phyloP scores from a whole-genome alignment of 2,888 invertebrate species.

The Cheiracanthium punctorium region DNA sequence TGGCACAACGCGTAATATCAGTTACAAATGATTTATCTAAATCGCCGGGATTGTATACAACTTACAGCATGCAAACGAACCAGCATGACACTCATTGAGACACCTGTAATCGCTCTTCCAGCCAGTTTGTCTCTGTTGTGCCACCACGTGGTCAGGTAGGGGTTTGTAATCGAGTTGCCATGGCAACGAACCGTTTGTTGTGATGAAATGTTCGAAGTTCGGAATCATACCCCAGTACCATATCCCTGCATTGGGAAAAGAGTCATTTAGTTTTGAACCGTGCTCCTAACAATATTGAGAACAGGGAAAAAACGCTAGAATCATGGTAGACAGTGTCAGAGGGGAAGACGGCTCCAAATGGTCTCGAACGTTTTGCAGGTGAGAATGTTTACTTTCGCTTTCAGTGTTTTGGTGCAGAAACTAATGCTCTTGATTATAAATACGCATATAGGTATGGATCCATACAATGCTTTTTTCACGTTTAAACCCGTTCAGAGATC shows the following conservation, averaged over 20 bases:
- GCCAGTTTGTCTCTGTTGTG: neutral
- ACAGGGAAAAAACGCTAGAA: neutral
- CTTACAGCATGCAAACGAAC: neutral
- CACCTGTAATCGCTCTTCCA: neutral
- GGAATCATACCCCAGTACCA: slow-evolving; percentile 10
- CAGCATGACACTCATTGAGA: neutral
- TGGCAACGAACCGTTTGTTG: slow-evolving; percentile 57
- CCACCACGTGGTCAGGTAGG: slow-evolving; percentile 57
- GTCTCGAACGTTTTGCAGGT: slow-evolving; percentile 63
- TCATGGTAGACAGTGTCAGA: slow-evolving; percentile 50
- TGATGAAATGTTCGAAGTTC: slow-evolving; percentile 40
- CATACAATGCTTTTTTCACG: too few species aligned
- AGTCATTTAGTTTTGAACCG: slow-evolving; percentile 19
- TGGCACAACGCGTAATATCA: too few species aligned
- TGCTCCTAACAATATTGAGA: too few species aligned
- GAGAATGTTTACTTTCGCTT: neutral
- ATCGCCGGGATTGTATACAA: too few species aligned
- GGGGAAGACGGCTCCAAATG: slow-evolving; percentile 55
- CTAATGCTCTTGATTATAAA: too few species aligned
- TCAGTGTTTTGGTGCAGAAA: too few species aligned
- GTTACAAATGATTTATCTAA: too few species aligned
- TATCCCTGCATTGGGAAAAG: slow-evolving; percentile 4
- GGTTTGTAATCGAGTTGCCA: slow-evolving; percentile 53
- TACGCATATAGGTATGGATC: too few species aligned
- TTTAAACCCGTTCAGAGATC: too few species aligned